Evolutionary conservation across 2,797 vertebrate species (phyloP).

Genomic region (Pangasius larnaudii): DNA sequence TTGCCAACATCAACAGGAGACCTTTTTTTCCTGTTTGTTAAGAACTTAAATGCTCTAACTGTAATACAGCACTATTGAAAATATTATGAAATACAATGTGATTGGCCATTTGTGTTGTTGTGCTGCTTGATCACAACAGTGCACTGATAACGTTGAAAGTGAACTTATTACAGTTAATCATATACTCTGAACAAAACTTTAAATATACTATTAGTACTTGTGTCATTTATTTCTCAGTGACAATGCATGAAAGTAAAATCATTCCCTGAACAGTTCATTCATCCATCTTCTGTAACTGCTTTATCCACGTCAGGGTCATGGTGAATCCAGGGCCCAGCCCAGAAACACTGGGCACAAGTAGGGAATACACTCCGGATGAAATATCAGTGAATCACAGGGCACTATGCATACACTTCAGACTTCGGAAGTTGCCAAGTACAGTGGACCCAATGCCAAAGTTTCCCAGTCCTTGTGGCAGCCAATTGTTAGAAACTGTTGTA

Average conservation of each 20-base stretch:
- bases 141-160: neutral
- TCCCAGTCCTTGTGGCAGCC: neutral
- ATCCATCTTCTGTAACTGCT: neutral
- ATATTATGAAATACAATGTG: neutral
- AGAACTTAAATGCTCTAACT: neutral
- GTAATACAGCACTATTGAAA: neutral
- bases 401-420: neutral
- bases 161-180: neutral
- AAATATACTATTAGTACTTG: too few relatives aligned
- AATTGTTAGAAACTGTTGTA: neutral
- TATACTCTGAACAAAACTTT: neutral
- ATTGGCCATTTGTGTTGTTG: neutral
- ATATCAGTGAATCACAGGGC: neutral
- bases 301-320: neutral
- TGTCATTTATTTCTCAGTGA: neutral
- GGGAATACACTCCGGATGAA: neutral
- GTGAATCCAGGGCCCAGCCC: neutral
- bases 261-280: neutral
- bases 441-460: neutral
- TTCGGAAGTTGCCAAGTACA: neutral
- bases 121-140: neutral
- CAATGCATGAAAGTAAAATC: neutral
- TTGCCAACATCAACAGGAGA: neutral
- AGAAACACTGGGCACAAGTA: neutral
- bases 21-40: neutral